phyloP scores from a whole-genome alignment of 2,113 vertebrate species.

The Montifringilla adamsi region DNA sequence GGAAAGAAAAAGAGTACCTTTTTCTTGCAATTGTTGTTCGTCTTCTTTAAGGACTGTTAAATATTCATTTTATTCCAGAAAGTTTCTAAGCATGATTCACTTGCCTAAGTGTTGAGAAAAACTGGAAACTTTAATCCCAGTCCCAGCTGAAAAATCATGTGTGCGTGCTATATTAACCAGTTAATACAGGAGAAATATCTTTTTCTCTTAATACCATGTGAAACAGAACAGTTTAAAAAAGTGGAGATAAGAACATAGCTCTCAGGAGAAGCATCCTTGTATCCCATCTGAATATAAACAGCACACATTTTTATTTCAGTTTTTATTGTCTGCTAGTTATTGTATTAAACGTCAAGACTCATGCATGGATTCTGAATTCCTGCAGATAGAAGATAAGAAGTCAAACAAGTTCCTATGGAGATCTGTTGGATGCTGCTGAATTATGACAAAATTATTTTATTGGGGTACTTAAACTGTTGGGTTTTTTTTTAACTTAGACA shows the following conservation, averaged over 20 bases:
- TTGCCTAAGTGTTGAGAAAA: not conserved
- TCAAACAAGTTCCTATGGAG: not conserved
- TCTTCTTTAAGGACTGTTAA: not conserved
- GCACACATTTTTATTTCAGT: not conserved
- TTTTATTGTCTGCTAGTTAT: not conserved
- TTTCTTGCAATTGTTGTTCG: not conserved
- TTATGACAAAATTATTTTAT: not conserved
- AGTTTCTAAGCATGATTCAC: not conserved
- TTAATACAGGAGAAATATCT: not conserved
- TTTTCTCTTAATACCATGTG: not conserved
- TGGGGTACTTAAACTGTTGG: not conserved
- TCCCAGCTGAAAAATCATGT: not conserved
- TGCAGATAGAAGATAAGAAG: constrained; percentile 1
- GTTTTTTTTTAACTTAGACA: not conserved
- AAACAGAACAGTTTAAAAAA: not conserved
- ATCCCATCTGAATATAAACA: not conserved
- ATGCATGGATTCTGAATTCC: not conserved
- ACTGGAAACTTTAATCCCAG: not conserved
- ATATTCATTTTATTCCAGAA: not conserved
- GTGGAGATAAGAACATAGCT: not conserved
- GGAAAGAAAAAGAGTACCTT: not conserved
- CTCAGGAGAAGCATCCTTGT: not conserved
- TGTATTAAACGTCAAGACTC: not conserved
- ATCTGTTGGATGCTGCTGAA: not conserved
- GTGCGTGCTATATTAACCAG: not conserved